Base-by-base conservation (phyloP, 2,888 invertebrate genomes). In the Plusia festucae region DNA sequence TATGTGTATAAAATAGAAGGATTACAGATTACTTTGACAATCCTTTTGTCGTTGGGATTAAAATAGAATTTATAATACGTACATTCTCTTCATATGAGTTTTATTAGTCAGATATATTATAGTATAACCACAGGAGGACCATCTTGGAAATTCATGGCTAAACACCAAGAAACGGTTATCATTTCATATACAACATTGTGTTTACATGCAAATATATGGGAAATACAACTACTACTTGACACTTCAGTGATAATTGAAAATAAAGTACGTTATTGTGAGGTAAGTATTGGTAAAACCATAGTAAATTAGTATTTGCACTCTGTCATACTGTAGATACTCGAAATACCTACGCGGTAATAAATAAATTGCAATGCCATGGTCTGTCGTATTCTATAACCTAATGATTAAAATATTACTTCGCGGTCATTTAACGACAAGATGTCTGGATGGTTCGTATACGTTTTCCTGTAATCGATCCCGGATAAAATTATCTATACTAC, bases 371-470 rank as follows among this genome's bases (percentile, higher is more conserved):
- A 52, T 57, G 40, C 27, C 59, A 69, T 18, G 61, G 63, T 57
- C 65, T 53, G 60, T 52, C 22, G 53, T 54, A 57, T 70, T 60
- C 52, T 32, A 58, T 20, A 34, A 44, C 8, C 16, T 44, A 60
- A 40, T 49, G 60, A 61, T 60, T 56, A 57, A 24, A 24, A 5
- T 24, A 24, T 24, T 53, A 6, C 22, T 64, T 70, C 70, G 70
- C 56, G 70, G 78, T 70, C 66, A 63, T 53, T 65, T 66, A 70
- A 74, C 70, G 66, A n/a, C 0, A 15, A 55, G 27, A n/a, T 27
- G 56, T 34, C 49, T 27, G 30, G 34, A 66, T n/a, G 57, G 65
- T 71, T 57, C 68, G 56, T 63, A 61, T 54, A 8, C 32, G 18
- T 71, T 74, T 77, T 67, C 78, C 75, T 71, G 54, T 15, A 44